A percentile compares a stretch with the other conserved stretches of the same genome.
Evolutionary conservation across 2,113 vertebrate genomes (phyloP).

Genomic region (Ceyx cyanopectus): DNA sequence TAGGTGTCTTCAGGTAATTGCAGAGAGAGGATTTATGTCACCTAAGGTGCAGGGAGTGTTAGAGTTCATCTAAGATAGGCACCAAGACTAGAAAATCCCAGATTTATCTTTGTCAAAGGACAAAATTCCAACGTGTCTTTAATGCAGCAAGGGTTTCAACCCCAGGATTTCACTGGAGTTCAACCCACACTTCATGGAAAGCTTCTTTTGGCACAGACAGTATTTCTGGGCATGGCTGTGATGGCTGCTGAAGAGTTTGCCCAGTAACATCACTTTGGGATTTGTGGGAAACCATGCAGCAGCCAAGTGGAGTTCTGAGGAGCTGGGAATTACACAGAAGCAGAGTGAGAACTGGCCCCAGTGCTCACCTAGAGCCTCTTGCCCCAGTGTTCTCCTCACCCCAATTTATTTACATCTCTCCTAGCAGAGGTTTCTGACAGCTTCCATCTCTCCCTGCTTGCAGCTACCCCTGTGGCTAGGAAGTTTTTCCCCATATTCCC

Average conservation of each 20-base stretch:
- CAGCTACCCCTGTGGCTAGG: background rate
- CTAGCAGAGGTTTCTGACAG: background rate
- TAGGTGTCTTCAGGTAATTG: constrained; percentile 23
- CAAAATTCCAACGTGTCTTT: constrained; percentile 2
- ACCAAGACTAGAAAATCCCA: constrained; percentile 19
- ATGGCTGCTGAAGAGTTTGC: background rate
- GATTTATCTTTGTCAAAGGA: constrained; percentile 26
- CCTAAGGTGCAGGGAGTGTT: background rate
- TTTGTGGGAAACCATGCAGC: background rate
- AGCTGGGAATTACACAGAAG: background rate
- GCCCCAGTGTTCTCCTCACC: background rate
- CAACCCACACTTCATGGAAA: background rate
- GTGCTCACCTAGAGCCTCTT: background rate
- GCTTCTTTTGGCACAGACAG: background rate
- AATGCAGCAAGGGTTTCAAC: background rate
- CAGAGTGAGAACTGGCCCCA: background rate
- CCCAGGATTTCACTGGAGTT: background rate
- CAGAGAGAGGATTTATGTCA: constrained; percentile 10
- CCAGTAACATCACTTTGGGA: background rate
- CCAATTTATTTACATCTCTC: background rate
- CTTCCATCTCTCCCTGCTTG: background rate
- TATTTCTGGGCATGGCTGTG: background rate
- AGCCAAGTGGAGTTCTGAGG: background rate
- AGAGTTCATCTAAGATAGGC: constrained; percentile 21
- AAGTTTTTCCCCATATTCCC: background rate